A percentile compares a stretch with the other conserved stretches of the same genome.
phyloP scores from a whole-genome alignment of 1,140 invertebrate species.

The Atopsyche davidsoni region DNA sequence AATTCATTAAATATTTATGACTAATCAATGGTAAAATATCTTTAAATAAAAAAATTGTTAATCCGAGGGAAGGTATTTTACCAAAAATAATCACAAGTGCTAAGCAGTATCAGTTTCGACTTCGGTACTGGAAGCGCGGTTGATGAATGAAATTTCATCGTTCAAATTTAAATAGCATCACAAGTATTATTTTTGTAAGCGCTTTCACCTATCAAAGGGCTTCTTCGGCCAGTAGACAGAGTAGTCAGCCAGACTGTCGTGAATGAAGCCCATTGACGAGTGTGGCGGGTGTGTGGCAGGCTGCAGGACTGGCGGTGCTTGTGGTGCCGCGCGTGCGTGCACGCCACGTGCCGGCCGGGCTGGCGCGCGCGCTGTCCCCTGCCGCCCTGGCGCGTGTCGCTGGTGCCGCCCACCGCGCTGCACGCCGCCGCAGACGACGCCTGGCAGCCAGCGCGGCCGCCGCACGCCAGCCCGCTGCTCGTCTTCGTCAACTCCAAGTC shows the following conservation, averaged over 20 bases:
- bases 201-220: not conserved
- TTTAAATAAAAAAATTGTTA: no score
- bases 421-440: slow-evolving; percentile 84
- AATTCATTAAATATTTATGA: no score
- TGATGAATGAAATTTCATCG: no score
- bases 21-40: no score
- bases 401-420: slow-evolving; percentile 87
- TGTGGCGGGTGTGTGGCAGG: slow-evolving; percentile 49
- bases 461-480: slow-evolving; percentile 74
- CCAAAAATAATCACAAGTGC: no score
- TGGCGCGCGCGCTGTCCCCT: slow-evolving; percentile 72
- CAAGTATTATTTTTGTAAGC: not conserved
- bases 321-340: slow-evolving; percentile 91
- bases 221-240: no score
- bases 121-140: no score
- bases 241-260: not conserved
- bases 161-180: no score
- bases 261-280: not conserved
- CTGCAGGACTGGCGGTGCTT: slow-evolving; percentile 94
- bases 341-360: slow-evolving; percentile 77
- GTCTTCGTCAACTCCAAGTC: slow-evolving; percentile 98
- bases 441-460: slow-evolving; percentile 67
- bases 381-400: slow-evolving; percentile 80
- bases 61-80: no score
- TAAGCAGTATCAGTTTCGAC: no score